Evolutionary conservation across 2,113 vertebrate species (phyloP).

Genomic region (Paedocypris sp.): DNA sequence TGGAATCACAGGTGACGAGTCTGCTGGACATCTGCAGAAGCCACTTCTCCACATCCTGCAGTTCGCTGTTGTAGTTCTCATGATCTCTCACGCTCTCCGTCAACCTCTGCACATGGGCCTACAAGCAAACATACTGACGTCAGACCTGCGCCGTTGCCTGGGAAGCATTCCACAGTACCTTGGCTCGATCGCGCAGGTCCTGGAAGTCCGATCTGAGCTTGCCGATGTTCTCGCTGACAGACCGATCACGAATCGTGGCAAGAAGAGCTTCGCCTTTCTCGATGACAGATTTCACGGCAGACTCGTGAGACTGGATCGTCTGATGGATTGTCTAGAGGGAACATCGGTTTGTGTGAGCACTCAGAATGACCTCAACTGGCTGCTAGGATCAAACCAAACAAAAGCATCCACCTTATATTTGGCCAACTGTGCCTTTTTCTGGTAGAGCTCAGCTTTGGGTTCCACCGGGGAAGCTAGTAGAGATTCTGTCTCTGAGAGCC

Average conservation of each 20-base stretch:
- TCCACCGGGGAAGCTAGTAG: constrained; percentile 68
- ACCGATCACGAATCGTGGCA: constrained; percentile 63
- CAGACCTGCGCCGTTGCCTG: background rate
- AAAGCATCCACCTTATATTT: constrained; percentile 79
- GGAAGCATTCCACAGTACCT: constrained; percentile 54
- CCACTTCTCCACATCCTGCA: constrained; percentile 93
- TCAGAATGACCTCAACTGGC: too few species aligned
- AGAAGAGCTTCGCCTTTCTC: constrained; percentile 84
- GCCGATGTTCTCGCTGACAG: constrained; percentile 67
- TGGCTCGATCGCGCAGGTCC: constrained; percentile 63
- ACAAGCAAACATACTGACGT: constrained; percentile 2
- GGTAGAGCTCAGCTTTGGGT: constrained; percentile 86
- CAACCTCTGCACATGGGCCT: constrained; percentile 69
- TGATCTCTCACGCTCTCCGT: constrained; percentile 79
- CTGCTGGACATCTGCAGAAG: constrained; percentile 91
- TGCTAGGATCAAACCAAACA: too few species aligned
- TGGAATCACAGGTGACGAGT: constrained; percentile 77
- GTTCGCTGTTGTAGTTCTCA: constrained; percentile 77
- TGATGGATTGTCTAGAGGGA: constrained; percentile 79
- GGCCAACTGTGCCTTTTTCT: constrained; percentile 87
- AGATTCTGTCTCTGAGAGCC: constrained; percentile 71
- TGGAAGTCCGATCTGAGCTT: constrained; percentile 73
- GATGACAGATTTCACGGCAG: constrained; percentile 72
- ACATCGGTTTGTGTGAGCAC: too few species aligned
- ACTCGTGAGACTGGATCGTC: constrained; percentile 77